Percentiles rank a stretch among this genome's conserved stretches.
phyloP scores from a whole-genome alignment of 2,113 vertebrate genomes.

The Sinocyclocheilus maitianheensis region DNA sequence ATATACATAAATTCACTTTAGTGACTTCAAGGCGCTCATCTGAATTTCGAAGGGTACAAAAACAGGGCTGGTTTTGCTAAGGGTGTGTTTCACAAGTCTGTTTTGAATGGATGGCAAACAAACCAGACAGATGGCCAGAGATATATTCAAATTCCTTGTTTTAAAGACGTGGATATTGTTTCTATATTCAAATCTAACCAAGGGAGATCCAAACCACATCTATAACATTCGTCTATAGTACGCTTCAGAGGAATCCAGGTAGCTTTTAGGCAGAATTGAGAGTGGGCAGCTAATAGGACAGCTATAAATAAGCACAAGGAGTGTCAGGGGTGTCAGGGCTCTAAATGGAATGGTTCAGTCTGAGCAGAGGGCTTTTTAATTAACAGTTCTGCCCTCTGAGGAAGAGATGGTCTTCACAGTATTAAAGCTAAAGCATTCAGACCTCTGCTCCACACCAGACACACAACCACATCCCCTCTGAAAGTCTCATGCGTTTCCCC shows the following conservation, averaged over 20 bases:
- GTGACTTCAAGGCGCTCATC: not conserved
- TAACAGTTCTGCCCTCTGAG: constrained; percentile 34
- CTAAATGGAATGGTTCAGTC: constrained; percentile 24
- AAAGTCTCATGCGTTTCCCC: constrained; percentile 3
- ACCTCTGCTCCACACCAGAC: constrained; percentile 18
- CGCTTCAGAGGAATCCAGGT: constrained; percentile 11
- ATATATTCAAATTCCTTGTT: constrained; percentile 57
- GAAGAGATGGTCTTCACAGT: constrained; percentile 8
- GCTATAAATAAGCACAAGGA: constrained; percentile 46
- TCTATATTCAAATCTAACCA: constrained; percentile 37
- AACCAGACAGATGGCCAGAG: constrained; percentile 31
- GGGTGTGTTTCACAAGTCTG: constrained; percentile 1
- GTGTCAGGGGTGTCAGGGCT: constrained; percentile 9
- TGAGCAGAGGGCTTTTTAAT: constrained; percentile 44
- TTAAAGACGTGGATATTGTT: constrained; percentile 38
- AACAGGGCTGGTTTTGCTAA: constrained; percentile 20
- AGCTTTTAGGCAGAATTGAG: constrained; percentile 19
- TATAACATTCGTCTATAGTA: not conserved
- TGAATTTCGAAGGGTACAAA: constrained; percentile 16
- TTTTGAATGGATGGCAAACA: constrained; percentile 52
- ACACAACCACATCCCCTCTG: not conserved
- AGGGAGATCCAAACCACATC: constrained; percentile 7
- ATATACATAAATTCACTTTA: too few relatives aligned
- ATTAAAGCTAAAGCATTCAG: not conserved
- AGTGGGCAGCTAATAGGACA: constrained; percentile 30